Conservation (phyloP, 2,797 vertebrate genomes). For the Propithecus deckenii region DNA sequence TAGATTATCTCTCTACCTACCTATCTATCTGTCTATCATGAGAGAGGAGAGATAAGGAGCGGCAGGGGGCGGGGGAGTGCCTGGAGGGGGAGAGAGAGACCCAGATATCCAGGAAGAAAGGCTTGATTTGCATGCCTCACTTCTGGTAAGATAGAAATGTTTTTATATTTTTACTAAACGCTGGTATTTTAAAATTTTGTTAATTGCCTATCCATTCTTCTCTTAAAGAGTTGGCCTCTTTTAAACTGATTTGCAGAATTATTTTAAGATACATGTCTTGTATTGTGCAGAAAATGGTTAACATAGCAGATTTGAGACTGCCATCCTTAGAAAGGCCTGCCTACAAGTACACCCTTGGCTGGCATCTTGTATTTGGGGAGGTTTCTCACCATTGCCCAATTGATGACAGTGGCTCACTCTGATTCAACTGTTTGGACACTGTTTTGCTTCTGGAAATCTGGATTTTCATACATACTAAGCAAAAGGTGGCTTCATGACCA, state of each 20-base stretch:
- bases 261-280: neutral
- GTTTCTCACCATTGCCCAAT: neutral
- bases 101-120: neutral
- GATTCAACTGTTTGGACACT: neutral
- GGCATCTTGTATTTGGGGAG: neutral
- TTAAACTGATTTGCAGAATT: neutral
- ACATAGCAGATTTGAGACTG: neutral
- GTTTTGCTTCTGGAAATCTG: neutral
- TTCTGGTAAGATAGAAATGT: neutral
- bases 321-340: too few relatives aligned
- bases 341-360: neutral
- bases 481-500: neutral
- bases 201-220: neutral
- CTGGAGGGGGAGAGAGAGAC: neutral
- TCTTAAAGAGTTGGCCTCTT: neutral
- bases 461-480: neutral
- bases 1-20: neutral
- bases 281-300: neutral
- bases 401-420: neutral
- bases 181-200: neutral
- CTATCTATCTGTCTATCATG: neutral
- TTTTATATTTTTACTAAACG: neutral
- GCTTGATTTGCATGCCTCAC: neutral
- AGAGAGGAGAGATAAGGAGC: neutral
- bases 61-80: fast-evolving